These are phyloP conservation scores for Erpornis zantholeuca DNA, from an alignment of 2,113 vertebrate genomes.

Conservation along the genomic window DNA sequence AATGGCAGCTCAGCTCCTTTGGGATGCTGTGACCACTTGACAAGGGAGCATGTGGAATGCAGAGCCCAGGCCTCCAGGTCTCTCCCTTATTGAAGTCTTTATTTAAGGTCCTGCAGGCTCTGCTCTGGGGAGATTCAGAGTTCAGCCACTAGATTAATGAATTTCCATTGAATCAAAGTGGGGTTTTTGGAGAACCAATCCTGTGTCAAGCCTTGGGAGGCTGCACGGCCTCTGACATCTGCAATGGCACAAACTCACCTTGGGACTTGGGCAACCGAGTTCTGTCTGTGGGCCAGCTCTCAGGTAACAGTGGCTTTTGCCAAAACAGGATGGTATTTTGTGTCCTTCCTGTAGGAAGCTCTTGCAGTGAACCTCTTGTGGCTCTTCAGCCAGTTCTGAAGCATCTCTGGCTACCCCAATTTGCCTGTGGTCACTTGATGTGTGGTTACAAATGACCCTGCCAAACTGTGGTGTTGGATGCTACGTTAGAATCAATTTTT, in stretches of 20 bases:
- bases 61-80: not conserved
- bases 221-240: not conserved
- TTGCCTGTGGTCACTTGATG: not conserved
- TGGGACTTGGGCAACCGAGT: not conserved
- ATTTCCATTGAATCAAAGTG: not conserved
- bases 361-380: not conserved
- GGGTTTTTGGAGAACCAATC: not conserved
- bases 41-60: not conserved
- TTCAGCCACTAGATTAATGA: not conserved
- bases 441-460: not conserved
- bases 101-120: not conserved
- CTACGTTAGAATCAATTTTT: not conserved
- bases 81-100: not conserved
- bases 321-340: not conserved
- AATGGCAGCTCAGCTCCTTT: not conserved
- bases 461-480: not conserved
- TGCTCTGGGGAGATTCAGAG: not conserved
- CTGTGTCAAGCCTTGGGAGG: not conserved
- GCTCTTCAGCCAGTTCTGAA: not conserved
- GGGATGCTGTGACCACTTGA: not conserved
- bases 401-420: not conserved
- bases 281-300: not conserved
- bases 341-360: not conserved
- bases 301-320: not conserved
- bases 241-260: not conserved